Evolutionary conservation across 2,797 vertebrate genomes (phyloP).

Genomic region (Coranthus polyacanthus): DNA sequence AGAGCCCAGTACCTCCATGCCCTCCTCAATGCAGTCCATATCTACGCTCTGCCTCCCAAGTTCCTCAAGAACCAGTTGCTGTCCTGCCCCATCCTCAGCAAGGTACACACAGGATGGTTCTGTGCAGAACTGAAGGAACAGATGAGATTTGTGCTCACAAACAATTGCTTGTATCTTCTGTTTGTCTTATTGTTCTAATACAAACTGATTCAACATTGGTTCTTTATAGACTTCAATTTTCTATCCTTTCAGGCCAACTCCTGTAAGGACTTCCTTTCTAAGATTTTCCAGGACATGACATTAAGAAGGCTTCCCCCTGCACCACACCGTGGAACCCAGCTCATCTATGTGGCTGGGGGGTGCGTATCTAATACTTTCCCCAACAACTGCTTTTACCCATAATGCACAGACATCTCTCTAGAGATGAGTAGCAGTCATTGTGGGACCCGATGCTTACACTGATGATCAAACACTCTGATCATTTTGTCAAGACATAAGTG

Average conservation of each 20-base stretch:
- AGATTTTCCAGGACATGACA: slow-evolving; percentile 90
- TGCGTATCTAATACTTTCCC: too few relatives aligned
- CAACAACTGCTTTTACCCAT: background rate
- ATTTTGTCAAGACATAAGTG: too few relatives aligned
- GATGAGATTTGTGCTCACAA: too few relatives aligned
- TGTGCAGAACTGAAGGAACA: too few relatives aligned
- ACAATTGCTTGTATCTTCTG: too few relatives aligned
- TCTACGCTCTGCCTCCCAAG: slow-evolving; percentile 88
- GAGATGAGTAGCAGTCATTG: too few relatives aligned
- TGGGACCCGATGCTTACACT: too few relatives aligned
- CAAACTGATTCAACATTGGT: too few relatives aligned
- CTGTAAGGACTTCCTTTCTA: slow-evolving; percentile 88
- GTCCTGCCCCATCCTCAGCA: slow-evolving; percentile 89
- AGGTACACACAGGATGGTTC: slow-evolving; percentile 57
- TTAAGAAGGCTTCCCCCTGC: slow-evolving; percentile 84
- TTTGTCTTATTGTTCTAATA: too few relatives aligned
- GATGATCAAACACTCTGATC: too few relatives aligned
- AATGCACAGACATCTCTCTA: too few relatives aligned
- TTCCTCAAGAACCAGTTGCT: slow-evolving; percentile 88
- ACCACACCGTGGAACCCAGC: slow-evolving; percentile 84
- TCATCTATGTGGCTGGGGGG: slow-evolving; percentile 88
- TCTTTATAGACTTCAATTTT: too few relatives aligned
- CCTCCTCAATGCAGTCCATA: slow-evolving; percentile 87
- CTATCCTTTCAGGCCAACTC: slow-evolving; percentile 80
- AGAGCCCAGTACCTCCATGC: slow-evolving; percentile 88